A percentile compares a stretch with the other conserved stretches of the same genome.
These are phyloP conservation scores for Lepus europaeus DNA, from an alignment of 2,113 vertebrate genomes.

Conservation along the genomic window DNA sequence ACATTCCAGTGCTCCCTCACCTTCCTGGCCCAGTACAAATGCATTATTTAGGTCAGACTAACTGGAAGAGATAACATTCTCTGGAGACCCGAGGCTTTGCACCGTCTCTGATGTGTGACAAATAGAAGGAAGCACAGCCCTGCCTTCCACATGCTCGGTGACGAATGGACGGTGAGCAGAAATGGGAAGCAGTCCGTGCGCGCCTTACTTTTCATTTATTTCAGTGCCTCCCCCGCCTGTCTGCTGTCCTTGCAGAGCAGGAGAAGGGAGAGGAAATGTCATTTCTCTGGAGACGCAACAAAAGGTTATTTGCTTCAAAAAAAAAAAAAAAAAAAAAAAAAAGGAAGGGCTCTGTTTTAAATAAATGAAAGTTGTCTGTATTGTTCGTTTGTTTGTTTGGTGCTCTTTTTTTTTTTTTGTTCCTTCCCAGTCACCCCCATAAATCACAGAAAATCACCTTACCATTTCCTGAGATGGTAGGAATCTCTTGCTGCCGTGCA, in stretches of 20 bases:
- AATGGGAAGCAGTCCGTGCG: not conserved
- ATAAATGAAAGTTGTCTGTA: constrained; percentile 81
- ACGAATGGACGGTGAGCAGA: not conserved
- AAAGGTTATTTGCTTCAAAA: constrained; percentile 78
- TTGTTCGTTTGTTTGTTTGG: constrained; percentile 67
- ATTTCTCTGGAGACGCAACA: constrained; percentile 77
- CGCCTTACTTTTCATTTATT: not conserved
- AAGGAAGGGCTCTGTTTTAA: constrained; percentile 66
- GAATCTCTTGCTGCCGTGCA: constrained; percentile 39
- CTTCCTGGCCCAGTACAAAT: not conserved
- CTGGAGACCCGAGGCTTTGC: not conserved
- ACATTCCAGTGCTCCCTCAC: not conserved
- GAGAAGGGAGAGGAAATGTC: constrained; percentile 72
- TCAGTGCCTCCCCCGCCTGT: not conserved
- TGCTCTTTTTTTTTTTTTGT: constrained; percentile 75
- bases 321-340: constrained; percentile 37
- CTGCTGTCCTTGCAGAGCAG: not conserved
- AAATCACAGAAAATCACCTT: constrained; percentile 70
- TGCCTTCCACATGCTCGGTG: not conserved
- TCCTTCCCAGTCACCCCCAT: constrained; percentile 67
- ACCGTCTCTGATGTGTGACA: not conserved
- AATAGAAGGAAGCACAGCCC: not conserved
- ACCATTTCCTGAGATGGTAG: constrained; percentile 41
- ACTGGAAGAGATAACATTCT: constrained; percentile 31
- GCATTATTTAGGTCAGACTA: constrained; percentile 28